Evolutionary conservation across 2,888 invertebrate species (phyloP).

Genomic region (Drosophila flavopinicola): DNA sequence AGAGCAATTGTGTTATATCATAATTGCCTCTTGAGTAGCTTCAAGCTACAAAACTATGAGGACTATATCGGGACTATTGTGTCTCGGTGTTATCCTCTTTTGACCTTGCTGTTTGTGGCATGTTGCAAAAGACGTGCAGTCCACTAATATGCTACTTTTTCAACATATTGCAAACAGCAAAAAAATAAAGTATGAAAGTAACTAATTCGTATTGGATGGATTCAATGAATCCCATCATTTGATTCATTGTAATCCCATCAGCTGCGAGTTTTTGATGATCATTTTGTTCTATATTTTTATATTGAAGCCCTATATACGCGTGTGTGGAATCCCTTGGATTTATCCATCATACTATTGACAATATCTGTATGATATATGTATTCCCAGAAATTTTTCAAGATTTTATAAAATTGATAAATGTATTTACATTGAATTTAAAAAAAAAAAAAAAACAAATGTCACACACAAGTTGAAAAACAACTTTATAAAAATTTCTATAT

Average conservation of each 20-base stretch:
- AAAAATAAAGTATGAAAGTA: neutral
- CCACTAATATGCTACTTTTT: neutral
- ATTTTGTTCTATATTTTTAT: slow-evolving; percentile 1
- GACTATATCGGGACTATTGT: slow-evolving; percentile 17
- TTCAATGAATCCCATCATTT: too few species aligned
- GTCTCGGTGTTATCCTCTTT: slow-evolving; percentile 25
- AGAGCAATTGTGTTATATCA: slow-evolving; percentile 46
- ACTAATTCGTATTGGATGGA: neutral
- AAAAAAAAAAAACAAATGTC: too few species aligned
- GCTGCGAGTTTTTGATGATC: neutral
- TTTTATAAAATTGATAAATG: neutral
- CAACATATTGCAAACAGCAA: slow-evolving; percentile 15
- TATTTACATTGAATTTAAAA: neutral
- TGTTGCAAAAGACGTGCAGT: slow-evolving; percentile 5
- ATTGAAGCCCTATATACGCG: slow-evolving; percentile 1
- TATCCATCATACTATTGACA: slow-evolving; percentile 1
- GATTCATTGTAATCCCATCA: slow-evolving; percentile 5
- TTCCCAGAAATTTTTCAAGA: neutral
- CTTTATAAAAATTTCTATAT: neutral
- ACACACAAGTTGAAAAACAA: neutral
- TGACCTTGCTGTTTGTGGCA: slow-evolving; percentile 31
- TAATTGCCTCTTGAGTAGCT: slow-evolving; percentile 42
- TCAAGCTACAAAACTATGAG: slow-evolving; percentile 43
- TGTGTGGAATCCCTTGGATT: slow-evolving; percentile 1
- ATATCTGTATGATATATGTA: too few species aligned